Conservation (phyloP, 1,140 invertebrate species). For the Meteorus sp. region DNA sequence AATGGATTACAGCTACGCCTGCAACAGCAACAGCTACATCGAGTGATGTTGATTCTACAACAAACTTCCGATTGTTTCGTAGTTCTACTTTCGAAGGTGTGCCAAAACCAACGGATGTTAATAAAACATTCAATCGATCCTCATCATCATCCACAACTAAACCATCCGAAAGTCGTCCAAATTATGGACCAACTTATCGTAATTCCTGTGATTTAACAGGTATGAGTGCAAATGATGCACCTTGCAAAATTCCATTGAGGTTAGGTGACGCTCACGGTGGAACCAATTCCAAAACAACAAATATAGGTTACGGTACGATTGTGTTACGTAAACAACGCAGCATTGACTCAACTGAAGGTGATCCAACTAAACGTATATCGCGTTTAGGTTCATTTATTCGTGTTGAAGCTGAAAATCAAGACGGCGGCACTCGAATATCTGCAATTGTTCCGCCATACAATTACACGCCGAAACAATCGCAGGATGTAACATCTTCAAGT, state of each 20-base stretch:
- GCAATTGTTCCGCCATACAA: no score
- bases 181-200: constrained; percentile 35
- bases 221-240: constrained; percentile 37
- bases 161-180: constrained; percentile 13
- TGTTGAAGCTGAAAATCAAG: constrained; percentile 36
- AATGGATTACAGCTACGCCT: constrained; percentile 63
- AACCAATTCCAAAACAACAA: constrained; percentile 27
- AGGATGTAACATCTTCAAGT: no score
- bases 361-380: constrained; percentile 55
- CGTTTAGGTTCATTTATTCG: constrained; percentile 58
- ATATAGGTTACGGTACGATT: constrained; percentile 32
- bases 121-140: constrained; percentile 24
- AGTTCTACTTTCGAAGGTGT: constrained; percentile 74
- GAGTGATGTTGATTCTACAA: constrained; percentile 35
- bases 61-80: constrained; percentile 61
- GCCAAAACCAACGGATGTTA: constrained; percentile 46
- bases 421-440: no score
- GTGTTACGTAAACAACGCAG: constrained; percentile 37
- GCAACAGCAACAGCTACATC: constrained; percentile 35
- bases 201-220: constrained; percentile 50
- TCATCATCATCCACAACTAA: no score
- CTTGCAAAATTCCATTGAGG: constrained; percentile 44
- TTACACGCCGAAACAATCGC: no score
- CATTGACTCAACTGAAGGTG: constrained; percentile 14
- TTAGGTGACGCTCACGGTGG: constrained; percentile 36